Conservation (phyloP, 2,797 vertebrate genomes). For the Lutjanus campechanus region DNA sequence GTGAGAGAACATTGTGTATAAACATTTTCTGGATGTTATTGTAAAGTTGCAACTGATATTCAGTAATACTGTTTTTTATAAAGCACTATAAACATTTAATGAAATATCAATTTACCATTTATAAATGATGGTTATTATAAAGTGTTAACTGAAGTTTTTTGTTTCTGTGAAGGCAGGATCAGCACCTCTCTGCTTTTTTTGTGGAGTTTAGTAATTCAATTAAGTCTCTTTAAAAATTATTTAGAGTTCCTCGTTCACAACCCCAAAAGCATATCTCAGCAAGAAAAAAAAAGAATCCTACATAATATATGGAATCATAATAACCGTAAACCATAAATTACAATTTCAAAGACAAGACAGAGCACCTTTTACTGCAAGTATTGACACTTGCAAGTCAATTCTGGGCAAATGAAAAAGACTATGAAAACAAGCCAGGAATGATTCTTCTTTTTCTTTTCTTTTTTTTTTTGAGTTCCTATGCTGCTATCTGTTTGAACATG, state of each 20-base stretch:
- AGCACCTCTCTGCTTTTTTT: slow-evolving; percentile 34
- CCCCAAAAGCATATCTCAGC: slow-evolving; percentile 49
- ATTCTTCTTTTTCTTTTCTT: slow-evolving; percentile 25
- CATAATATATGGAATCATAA: slow-evolving; percentile 48
- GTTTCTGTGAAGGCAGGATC: background rate
- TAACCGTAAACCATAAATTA: slow-evolving; percentile 74
- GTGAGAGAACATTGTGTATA: no score
- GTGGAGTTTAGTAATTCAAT: background rate
- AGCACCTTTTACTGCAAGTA: slow-evolving; percentile 65
- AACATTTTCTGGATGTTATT: no score
- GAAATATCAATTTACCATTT: no score
- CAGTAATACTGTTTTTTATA: no score
- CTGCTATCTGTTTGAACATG: slow-evolving; percentile 80
- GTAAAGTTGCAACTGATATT: no score
- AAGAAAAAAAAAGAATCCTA: slow-evolving; percentile 21
- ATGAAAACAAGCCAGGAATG: slow-evolving; percentile 63
- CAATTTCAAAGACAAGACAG: slow-evolving; percentile 78
- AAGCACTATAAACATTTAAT: no score
- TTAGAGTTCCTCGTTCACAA: slow-evolving; percentile 55
- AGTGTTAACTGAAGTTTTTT: background rate
- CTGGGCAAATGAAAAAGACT: slow-evolving; percentile 61
- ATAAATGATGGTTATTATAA: no score
- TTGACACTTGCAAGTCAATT: slow-evolving; percentile 74
- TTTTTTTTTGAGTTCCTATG: slow-evolving; percentile 37
- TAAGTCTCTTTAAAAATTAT: slow-evolving; percentile 34